Percentiles rank a stretch among this genome's conserved stretches.
These are phyloP conservation scores for Drosophila anceps DNA, from an alignment of 2,888 invertebrate species.

Conservation along the genomic window DNA sequence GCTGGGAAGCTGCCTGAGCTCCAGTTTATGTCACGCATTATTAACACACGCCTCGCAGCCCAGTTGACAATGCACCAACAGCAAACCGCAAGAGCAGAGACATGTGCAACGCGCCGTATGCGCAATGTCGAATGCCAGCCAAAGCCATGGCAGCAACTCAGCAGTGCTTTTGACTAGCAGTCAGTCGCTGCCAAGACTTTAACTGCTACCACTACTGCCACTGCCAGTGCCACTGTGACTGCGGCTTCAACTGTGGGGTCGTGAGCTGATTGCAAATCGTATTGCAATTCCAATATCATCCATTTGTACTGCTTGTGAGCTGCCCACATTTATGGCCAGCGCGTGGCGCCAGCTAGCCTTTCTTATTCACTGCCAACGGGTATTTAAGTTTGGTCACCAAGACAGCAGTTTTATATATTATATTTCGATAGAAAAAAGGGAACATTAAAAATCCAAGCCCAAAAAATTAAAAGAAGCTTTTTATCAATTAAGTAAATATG, in stretches of 20 bases:
- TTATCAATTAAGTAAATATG: no score
- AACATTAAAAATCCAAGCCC: no score
- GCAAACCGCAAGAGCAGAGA: conserved; percentile 7
- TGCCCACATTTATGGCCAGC: conserved; percentile 37
- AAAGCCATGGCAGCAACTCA: conserved; percentile 26
- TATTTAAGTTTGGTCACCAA: neutral
- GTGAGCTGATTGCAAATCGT: conserved; percentile 77
- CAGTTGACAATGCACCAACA: conserved; percentile 24
- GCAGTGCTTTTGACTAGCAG: conserved; percentile 29
- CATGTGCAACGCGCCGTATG: conserved; percentile 72
- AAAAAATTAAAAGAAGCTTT: no score
- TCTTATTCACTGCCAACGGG: conserved; percentile 21
- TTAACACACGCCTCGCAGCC: conserved; percentile 71
- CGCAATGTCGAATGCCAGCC: conserved; percentile 58
- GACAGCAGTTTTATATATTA: neutral
- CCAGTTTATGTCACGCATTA: conserved; percentile 78
- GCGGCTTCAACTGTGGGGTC: conserved; percentile 55
- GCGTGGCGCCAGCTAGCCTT: conserved; percentile 14
- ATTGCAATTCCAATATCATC: conserved; percentile 62
- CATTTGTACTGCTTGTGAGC: conserved; percentile 21
- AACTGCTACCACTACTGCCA: conserved; percentile 7
- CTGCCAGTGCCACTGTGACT: conserved; percentile 4
- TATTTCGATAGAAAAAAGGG: no score
- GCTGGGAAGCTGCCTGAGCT: conserved; percentile 53
- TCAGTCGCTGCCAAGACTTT: conserved; percentile 6